Conservation (phyloP, 2,113 vertebrate genomes). For the Aythya baeri region DNA sequence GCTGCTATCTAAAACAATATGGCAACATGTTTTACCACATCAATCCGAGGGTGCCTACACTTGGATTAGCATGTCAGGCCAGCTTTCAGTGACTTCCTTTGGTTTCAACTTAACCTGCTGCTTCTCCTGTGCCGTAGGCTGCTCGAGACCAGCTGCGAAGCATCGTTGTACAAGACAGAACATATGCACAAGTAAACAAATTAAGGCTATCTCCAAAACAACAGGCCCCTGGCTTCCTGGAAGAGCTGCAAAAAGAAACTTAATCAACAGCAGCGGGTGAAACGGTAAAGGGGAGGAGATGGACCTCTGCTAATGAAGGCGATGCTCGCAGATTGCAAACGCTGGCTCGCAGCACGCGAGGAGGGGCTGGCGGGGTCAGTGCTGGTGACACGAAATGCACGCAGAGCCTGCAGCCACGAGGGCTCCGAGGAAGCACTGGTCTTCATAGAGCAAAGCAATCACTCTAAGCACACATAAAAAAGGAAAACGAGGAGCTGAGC, state of each 20-base stretch:
- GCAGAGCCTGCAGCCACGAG: rapidly evolving
- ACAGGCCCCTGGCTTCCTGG: constrained; percentile 66
- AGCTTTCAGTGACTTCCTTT: background rate
- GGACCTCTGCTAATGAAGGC: background rate
- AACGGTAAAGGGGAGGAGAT: constrained; percentile 3
- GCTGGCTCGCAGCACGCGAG: background rate
- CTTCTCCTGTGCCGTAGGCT: constrained; percentile 30
- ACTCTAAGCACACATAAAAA: rapidly evolving
- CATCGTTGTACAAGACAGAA: constrained; percentile 20
- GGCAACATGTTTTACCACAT: background rate
- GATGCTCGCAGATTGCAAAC: background rate
- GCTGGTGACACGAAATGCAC: rapidly evolving
- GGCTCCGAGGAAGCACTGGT: background rate
- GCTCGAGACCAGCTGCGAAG: constrained; percentile 37
- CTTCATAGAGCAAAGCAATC: background rate
- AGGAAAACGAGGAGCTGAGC: background rate
- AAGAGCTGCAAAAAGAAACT: constrained; percentile 59
- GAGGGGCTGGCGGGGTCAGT: background rate
- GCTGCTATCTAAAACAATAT: background rate
- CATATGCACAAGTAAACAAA: constrained; percentile 67
- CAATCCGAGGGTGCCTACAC: background rate
- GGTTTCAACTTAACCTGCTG: constrained; percentile 35
- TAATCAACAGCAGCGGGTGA: constrained; percentile 45
- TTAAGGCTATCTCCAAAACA: constrained; percentile 61
- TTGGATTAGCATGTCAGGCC: background rate